Percentiles rank a stretch among this genome's conserved stretches.
Evolutionary conservation across 2,888 invertebrate genomes (phyloP).

Genomic region (Andrena bicolor): DNA sequence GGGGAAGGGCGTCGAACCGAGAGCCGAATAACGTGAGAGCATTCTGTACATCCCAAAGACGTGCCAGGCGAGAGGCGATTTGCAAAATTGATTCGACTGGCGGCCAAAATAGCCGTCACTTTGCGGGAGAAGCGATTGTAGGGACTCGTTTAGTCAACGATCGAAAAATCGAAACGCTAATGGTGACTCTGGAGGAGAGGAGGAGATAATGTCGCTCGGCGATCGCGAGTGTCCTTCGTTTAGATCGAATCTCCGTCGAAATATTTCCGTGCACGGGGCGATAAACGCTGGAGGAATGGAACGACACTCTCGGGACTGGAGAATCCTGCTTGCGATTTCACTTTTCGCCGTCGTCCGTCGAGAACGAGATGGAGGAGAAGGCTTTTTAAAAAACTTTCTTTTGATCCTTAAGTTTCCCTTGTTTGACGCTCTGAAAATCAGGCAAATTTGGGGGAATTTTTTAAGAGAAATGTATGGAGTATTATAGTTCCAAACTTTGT

Average conservation of each 20-base stretch:
- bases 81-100: not conserved
- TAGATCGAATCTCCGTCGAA: slow-evolving; percentile 19
- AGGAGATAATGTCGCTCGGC: slow-evolving; percentile 20
- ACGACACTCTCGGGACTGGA: slow-evolving; percentile 8
- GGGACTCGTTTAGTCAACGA: not conserved
- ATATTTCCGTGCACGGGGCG: slow-evolving; percentile 23
- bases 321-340: not conserved
- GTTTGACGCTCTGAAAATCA: too few species aligned
- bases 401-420: too few species aligned
- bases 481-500: too few species aligned
- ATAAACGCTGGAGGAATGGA: slow-evolving; percentile 16
- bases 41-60: not conserved
- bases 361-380: too few species aligned
- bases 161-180: slow-evolving; percentile 22
- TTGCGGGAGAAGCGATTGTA: too few species aligned
- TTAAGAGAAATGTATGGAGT: too few species aligned
- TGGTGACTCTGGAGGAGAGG: not conserved
- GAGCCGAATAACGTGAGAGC: not conserved
- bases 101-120: too few species aligned
- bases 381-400: too few species aligned
- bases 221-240: slow-evolving; percentile 14
- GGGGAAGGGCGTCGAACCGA: not conserved
- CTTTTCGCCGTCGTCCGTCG: not conserved
- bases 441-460: too few species aligned
- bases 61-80: not conserved